A percentile compares a stretch with the other conserved stretches of the same genome.
Evolutionary conservation across 2,113 vertebrate genomes (phyloP).

Genomic region (Carassius auratus): DNA sequence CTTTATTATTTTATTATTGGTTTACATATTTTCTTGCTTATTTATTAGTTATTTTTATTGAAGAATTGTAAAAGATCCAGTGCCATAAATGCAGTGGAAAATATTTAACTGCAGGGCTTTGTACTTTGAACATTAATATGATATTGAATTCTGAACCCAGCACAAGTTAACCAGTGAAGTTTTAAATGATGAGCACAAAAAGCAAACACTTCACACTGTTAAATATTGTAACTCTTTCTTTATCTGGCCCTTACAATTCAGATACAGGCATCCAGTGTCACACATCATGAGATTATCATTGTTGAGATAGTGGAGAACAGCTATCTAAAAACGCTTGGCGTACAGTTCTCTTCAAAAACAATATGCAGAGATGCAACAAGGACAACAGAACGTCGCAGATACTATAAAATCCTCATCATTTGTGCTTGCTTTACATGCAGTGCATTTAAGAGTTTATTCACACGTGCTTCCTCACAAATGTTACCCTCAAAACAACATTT

Average conservation of each 20-base stretch:
- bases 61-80: too few species aligned
- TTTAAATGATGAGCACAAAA: conserved; percentile 26
- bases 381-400: too few species aligned
- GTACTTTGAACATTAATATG: not conserved
- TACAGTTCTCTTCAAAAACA: conserved; percentile 49
- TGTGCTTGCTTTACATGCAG: not conserved
- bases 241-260: conserved; percentile 28
- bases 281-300: conserved; percentile 44
- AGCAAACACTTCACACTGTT: not conserved
- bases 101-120: not conserved
- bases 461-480: conserved; percentile 8
- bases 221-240: conserved; percentile 31
- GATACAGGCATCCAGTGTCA: conserved; percentile 49
- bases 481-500: conserved; percentile 13
- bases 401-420: not conserved
- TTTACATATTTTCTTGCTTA: too few species aligned
- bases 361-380: conserved; percentile 46
- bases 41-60: too few species aligned
- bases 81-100: too few species aligned
- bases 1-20: too few species aligned
- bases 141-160: not conserved
- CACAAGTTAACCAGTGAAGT: not conserved
- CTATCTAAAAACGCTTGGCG: conserved; percentile 38
- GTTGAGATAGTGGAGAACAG: conserved; percentile 39
- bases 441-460: not conserved